Evolutionary conservation across 2,113 vertebrate genomes (phyloP).

Genomic region (Melanerpes formicivorus): DNA sequence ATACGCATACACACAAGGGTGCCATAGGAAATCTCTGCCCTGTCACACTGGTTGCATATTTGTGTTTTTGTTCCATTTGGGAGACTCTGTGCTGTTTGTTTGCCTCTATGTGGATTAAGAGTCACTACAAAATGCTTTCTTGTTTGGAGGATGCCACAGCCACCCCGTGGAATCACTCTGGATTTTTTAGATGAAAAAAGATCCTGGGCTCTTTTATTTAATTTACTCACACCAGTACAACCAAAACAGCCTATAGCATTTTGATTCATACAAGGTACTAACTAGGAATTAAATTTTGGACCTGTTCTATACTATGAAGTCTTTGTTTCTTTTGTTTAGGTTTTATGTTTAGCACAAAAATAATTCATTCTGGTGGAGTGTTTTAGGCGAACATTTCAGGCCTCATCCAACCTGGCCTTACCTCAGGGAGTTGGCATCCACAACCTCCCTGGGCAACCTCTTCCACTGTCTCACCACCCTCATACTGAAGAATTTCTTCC

Average conservation of each 20-base stretch:
- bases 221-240: accelerated
- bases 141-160: background rate
- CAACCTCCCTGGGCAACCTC: no score
- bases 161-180: background rate
- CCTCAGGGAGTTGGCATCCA: no score
- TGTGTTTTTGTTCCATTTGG: slow-evolving; percentile 1
- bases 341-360: background rate
- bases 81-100: background rate
- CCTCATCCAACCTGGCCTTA: no score
- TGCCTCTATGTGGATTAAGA: background rate
- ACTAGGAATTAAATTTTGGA: background rate
- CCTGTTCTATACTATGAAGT: background rate
- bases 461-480: no score
- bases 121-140: background rate
- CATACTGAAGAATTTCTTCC: no score
- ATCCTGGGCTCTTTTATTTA: background rate
- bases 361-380: background rate
- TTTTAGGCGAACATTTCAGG: background rate
- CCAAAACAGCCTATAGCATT: background rate
- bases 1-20: background rate
- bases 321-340: background rate
- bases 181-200: background rate
- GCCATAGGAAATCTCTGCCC: background rate
- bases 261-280: background rate
- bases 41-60: background rate